Evolutionary conservation across 1,140 invertebrate species (phyloP).

Genomic region (Chironomus tepperi): DNA sequence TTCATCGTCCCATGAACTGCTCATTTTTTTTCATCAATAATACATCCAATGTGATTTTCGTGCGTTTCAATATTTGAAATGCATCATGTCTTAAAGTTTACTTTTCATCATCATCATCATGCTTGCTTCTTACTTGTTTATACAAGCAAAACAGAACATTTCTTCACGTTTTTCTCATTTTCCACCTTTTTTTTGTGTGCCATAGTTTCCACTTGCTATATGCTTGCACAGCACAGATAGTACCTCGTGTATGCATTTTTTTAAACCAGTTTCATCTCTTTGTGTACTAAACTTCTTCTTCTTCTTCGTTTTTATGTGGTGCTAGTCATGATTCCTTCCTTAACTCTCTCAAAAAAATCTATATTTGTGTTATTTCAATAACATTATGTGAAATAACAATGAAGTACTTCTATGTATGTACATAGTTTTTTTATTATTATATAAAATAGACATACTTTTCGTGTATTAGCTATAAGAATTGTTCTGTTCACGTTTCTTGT

Average conservation of each 20-base stretch:
- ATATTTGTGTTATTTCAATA: too few relatives aligned
- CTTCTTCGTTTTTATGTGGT: not conserved
- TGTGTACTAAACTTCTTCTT: not conserved
- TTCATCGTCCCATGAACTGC: not conserved
- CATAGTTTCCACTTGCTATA: not conserved
- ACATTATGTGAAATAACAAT: too few relatives aligned
- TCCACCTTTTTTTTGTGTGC: not conserved
- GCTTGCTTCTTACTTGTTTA: not conserved
- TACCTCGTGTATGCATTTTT: not conserved
- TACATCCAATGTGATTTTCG: not conserved
- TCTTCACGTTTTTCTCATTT: slow-evolving; percentile 8
- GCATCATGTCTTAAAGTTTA: slow-evolving; percentile 6
- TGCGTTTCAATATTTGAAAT: slow-evolving; percentile 11
- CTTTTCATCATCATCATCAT: not conserved
- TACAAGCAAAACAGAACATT: not conserved
- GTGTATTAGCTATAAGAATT: too few relatives aligned
- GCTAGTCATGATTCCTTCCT: too few relatives aligned
- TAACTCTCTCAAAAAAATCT: too few relatives aligned
- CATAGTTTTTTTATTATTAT: too few relatives aligned
- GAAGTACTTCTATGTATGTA: too few relatives aligned
- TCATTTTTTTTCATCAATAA: too few relatives aligned
- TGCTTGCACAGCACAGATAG: not conserved
- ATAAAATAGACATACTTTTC: too few relatives aligned
- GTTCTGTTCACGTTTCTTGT: too few relatives aligned
- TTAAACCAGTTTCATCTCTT: not conserved